phyloP scores from a whole-genome alignment of 37 sponge, comb jelly and placozoan species.

The Crambe crambe region DNA sequence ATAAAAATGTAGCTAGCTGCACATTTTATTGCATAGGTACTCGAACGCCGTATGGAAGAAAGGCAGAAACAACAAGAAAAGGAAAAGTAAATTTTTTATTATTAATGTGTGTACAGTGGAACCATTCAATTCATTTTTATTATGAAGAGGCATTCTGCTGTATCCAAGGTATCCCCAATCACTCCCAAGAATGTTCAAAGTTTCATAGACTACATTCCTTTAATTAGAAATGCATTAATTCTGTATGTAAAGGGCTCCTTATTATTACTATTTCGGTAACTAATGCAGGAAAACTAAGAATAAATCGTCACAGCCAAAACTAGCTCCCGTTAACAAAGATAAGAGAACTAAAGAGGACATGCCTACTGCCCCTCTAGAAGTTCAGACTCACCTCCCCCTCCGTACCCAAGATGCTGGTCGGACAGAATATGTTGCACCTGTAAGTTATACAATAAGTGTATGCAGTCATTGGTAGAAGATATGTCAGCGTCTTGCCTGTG shows the following conservation, averaged over 20 bases:
- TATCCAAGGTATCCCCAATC: too few species aligned
- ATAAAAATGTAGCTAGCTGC: neutral
- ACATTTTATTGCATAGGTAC: conserved; percentile 41
- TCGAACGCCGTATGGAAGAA: conserved; percentile 76
- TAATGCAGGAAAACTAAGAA: too few species aligned
- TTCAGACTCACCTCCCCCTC: conserved; percentile 35
- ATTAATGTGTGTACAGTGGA: too few species aligned
- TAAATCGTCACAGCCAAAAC: neutral
- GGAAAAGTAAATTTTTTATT: conserved; percentile 5
- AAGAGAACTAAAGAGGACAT: neutral
- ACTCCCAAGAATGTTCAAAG: too few species aligned
- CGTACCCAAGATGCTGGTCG: conserved; percentile 63
- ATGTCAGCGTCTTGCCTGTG: neutral
- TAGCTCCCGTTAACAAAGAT: neutral
- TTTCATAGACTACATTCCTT: too few species aligned
- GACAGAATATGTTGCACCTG: conserved; percentile 70
- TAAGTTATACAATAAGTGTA: too few species aligned
- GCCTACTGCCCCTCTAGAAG: neutral
- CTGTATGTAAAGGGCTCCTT: too few species aligned
- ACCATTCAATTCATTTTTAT: too few species aligned
- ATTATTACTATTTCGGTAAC: too few species aligned
- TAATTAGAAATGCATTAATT: too few species aligned
- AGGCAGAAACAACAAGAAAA: conserved; percentile 38
- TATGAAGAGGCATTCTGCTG: too few species aligned
- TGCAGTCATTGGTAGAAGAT: too few species aligned